Evolutionary conservation across 2,888 invertebrate genomes (phyloP).

Genomic region (Sphaerophoria rueppellii): DNA sequence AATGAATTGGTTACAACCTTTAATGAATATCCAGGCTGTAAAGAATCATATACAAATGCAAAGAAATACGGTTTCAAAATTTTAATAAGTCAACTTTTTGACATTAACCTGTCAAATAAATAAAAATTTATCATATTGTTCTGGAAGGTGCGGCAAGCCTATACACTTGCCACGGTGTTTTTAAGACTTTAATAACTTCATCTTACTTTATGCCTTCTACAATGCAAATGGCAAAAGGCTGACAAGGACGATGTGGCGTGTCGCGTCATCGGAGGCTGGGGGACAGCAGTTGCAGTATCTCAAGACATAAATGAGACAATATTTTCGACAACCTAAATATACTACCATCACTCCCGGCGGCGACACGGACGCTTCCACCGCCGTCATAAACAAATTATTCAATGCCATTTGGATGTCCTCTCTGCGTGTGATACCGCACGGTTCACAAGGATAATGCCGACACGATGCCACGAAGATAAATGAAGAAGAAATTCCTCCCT

Average conservation of each 20-base stretch:
- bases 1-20: background rate
- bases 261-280: background rate
- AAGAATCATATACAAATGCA: background rate
- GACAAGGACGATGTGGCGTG: background rate
- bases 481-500: slow-evolving; percentile 64
- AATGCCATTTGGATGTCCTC: slow-evolving; percentile 70
- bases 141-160: slow-evolving; percentile 43
- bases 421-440: slow-evolving; percentile 31
- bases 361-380: background rate
- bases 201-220: too few relatives aligned
- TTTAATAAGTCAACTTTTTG: slow-evolving; percentile 75
- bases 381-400: slow-evolving; percentile 75
- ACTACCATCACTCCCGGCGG: slow-evolving; percentile 20
- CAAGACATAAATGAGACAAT: slow-evolving; percentile 66
- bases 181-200: slow-evolving; percentile 72
- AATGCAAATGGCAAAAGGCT: background rate
- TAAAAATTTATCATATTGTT: slow-evolving; percentile 76
- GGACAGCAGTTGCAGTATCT: slow-evolving; percentile 27
- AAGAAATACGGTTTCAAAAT: slow-evolving; percentile 38
- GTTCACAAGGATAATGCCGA: slow-evolving; percentile 69
- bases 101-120: slow-evolving; percentile 77
- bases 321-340: slow-evolving; percentile 54
- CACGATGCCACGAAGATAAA: slow-evolving; percentile 76
- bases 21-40: background rate
- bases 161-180: slow-evolving; percentile 39